These are phyloP conservation scores for Xanthia togata DNA, from an alignment of 2,888 invertebrate species.

Conservation along the genomic window DNA sequence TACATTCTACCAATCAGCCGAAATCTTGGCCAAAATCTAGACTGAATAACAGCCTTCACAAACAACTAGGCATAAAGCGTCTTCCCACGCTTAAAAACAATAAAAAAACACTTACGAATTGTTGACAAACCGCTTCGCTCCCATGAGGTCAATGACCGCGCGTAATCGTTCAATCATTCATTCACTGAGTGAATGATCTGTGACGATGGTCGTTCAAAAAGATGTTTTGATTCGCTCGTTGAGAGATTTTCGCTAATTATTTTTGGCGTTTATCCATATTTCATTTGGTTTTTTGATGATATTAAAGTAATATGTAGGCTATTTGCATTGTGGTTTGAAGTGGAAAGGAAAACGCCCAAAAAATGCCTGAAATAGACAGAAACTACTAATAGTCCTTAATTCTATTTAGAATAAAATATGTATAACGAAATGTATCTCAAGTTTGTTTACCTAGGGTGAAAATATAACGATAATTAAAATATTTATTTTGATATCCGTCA, in stretches of 20 bases:
- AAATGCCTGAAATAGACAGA: too few relatives aligned
- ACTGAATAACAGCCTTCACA: conserved; percentile 22
- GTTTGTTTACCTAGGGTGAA: too few relatives aligned
- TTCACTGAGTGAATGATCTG: conserved; percentile 60
- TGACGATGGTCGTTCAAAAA: conserved; percentile 36
- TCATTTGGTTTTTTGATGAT: conserved; percentile 1
- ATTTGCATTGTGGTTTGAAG: neutral
- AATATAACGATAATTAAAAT: too few relatives aligned
- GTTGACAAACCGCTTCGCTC: conserved; percentile 67
- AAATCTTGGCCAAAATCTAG: conserved; percentile 43
- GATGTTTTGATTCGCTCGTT: conserved; percentile 31
- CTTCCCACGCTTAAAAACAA: conserved; percentile 65
- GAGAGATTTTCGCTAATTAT: conserved; percentile 22
- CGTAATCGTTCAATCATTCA: conserved; percentile 69
- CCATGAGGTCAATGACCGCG: conserved; percentile 56
- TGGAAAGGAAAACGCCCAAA: too few relatives aligned
- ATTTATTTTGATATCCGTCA: too few relatives aligned
- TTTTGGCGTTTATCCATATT: neutral
- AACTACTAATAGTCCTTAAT: too few relatives aligned
- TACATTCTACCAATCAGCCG: neutral
- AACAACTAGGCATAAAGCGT: conserved; percentile 39
- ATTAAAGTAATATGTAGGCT: neutral
- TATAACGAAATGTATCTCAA: too few relatives aligned
- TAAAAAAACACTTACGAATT: conserved; percentile 61
- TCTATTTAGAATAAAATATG: too few relatives aligned